Conservation (phyloP, 2,797 vertebrate species). For the Cryptoprocta ferox region DNA sequence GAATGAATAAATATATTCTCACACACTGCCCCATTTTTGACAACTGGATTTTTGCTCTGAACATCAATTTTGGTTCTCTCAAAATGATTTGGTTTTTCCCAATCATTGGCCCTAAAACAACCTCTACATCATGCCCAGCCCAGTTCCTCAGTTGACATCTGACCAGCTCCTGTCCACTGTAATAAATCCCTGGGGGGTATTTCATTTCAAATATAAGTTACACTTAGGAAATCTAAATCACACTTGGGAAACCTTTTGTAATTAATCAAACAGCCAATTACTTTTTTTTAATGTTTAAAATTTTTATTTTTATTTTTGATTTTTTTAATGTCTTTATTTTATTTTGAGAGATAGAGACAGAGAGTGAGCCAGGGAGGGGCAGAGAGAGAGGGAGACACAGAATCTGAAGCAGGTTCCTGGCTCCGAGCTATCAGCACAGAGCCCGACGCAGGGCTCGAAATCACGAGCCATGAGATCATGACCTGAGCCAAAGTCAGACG, state of each 20-base stretch:
- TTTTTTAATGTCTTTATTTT: no score
- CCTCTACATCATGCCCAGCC: background rate
- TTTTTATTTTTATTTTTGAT: no score
- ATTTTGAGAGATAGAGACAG: no score
- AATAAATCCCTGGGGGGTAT: background rate
- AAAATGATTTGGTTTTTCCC: background rate
- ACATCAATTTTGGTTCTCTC: background rate
- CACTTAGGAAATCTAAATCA: background rate
- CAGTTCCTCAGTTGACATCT: background rate
- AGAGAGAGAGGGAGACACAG: no score
- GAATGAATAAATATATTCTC: background rate
- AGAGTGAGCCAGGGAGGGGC: no score
- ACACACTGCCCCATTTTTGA: background rate
- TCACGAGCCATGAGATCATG: no score
- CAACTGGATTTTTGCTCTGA: background rate
- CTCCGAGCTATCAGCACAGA: no score
- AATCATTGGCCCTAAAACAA: background rate
- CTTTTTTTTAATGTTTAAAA: no score
- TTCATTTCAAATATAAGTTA: background rate
- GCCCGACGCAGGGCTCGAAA: no score
- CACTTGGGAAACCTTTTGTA: background rate
- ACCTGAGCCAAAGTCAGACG: no score
- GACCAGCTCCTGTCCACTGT: background rate
- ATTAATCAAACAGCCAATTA: background rate
- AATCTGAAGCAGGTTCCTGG: no score